Conservation (phyloP, 2,797 vertebrate species). For the Sciaenops ocellatus region DNA sequence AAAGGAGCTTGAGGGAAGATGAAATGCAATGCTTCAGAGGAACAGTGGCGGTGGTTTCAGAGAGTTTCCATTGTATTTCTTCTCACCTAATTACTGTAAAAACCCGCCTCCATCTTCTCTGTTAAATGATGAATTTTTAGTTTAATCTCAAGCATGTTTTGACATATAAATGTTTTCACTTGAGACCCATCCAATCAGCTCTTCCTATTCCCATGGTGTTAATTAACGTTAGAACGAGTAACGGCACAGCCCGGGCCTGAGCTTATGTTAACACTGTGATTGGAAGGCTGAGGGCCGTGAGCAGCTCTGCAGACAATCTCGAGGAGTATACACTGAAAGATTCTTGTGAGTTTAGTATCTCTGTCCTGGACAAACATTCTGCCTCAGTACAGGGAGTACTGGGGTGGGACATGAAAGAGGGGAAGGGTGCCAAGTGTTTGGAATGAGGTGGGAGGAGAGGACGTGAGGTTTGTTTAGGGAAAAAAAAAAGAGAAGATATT, state of each 20-base stretch:
- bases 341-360: slow-evolving; percentile 30
- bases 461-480: background rate
- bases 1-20: slow-evolving; percentile 22
- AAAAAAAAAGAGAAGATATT: background rate
- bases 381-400: slow-evolving; percentile 20
- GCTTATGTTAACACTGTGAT: slow-evolving; percentile 5
- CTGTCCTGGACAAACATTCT: background rate
- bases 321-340: slow-evolving; percentile 2
- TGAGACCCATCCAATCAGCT: slow-evolving; percentile 12
- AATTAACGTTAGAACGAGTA: slow-evolving; percentile 30
- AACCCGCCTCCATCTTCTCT: background rate
- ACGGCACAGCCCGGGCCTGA: slow-evolving; percentile 12
- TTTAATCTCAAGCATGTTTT: slow-evolving; percentile 18
- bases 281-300: slow-evolving; percentile 10
- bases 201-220: slow-evolving; percentile 29
- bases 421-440: slow-evolving; percentile 22
- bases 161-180: slow-evolving; percentile 36
- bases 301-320: slow-evolving; percentile 11
- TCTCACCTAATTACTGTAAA: slow-evolving; percentile 7
- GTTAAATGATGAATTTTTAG: slow-evolving; percentile 8
- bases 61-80: slow-evolving; percentile 21
- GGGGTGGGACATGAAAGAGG: slow-evolving; percentile 10
- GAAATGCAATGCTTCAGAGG: slow-evolving; percentile 22
- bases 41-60: slow-evolving; percentile 18
- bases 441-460: slow-evolving; percentile 52